Conservation (phyloP, 2,888 invertebrate species). For the Caenorhabditis drosophilae region DNA sequence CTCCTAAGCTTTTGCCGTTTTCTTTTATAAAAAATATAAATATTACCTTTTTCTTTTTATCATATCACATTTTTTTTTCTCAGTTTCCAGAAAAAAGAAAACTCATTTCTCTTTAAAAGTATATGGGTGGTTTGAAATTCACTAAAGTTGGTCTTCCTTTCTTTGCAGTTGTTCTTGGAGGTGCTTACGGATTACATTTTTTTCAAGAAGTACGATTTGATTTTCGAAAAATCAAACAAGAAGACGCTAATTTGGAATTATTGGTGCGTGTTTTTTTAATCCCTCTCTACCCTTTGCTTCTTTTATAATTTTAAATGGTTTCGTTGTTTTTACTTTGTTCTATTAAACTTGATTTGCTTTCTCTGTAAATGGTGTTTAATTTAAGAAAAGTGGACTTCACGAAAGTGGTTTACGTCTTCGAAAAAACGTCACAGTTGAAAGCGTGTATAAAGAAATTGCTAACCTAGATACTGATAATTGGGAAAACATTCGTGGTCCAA, state of each 20-base stretch:
- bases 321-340: conserved; percentile 1
- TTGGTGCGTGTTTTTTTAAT: conserved; percentile 40
- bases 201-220: conserved; percentile 65
- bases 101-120: too few relatives aligned
- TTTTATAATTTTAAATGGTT: not conserved
- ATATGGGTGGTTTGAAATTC: conserved; percentile 48
- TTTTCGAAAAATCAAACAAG: conserved; percentile 53
- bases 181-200: conserved; percentile 62
- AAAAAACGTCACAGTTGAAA: conserved; percentile 57
- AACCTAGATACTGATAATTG: conserved; percentile 63
- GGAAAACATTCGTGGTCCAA: conserved; percentile 67
- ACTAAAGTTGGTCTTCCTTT: conserved; percentile 58
- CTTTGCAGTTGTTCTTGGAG: conserved; percentile 60
- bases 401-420: conserved; percentile 52
- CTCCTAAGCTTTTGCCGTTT: not conserved
- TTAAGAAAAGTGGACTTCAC: conserved; percentile 45
- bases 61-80: not conserved
- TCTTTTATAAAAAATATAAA: too few relatives aligned
- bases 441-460: conserved; percentile 59
- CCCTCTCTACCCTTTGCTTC: not conserved
- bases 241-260: conserved; percentile 51
- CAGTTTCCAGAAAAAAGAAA: not conserved
- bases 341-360: too few relatives aligned
- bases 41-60: not conserved
- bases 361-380: not conserved